Percentiles rank a stretch among this genome's conserved stretches.
These are phyloP conservation scores for Epistrophella euchroma DNA, from an alignment of 2,888 invertebrate species.

Conservation along the genomic window DNA sequence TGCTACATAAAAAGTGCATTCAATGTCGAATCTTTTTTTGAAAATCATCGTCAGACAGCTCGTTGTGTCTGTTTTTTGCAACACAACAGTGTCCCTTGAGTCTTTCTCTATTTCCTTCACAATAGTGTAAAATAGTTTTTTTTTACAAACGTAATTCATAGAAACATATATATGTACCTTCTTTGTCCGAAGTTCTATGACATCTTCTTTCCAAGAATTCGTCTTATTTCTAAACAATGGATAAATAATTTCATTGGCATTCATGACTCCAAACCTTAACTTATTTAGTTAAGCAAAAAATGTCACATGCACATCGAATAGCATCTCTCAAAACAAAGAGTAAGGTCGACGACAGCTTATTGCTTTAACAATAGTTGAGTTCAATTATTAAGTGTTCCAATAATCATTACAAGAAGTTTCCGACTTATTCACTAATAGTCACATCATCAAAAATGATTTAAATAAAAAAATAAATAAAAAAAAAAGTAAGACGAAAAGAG, in stretches of 20 bases:
- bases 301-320: not conserved
- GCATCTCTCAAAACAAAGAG: conserved; percentile 47
- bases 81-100: too few species aligned
- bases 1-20: not conserved
- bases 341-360: conserved; percentile 68
- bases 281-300: not conserved
- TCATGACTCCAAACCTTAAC: not conserved
- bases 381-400: conserved; percentile 20
- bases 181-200: not conserved
- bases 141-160: not conserved
- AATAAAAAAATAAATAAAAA: conserved; percentile 21
- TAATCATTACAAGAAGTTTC: conserved; percentile 36
- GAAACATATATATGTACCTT: too few species aligned
- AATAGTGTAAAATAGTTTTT: too few species aligned
- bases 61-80: not conserved
- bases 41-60: not conserved
- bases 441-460: conserved; percentile 38
- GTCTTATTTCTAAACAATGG: not conserved
- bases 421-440: not conserved
- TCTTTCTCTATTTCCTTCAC: too few species aligned
- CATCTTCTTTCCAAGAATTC: conserved; percentile 34
- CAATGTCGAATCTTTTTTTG: not conserved
- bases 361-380: conserved; percentile 16
- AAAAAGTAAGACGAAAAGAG: conserved; percentile 54
- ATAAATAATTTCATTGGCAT: not conserved